Evolutionary conservation across 23 tunicate genomes (phyloP).

Genomic region (Halocynthia roretzi): DNA sequence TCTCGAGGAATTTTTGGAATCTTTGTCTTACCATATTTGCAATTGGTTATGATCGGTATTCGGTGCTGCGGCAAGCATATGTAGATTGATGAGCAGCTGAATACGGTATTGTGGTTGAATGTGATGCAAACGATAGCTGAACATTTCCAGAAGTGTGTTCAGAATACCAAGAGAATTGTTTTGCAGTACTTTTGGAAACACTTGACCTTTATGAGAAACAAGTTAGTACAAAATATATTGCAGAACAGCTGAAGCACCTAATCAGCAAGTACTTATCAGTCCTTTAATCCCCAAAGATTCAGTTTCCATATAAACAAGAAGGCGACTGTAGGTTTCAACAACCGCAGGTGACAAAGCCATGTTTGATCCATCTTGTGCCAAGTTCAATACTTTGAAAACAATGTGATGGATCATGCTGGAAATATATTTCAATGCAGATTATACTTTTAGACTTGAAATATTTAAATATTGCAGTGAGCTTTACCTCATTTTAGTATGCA

Average conservation of each 20-base stretch:
- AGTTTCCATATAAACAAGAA: slow-evolving; percentile 73
- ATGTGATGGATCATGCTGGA: slow-evolving; percentile 73
- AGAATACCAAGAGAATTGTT: slow-evolving; percentile 46
- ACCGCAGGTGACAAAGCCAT: slow-evolving; percentile 76
- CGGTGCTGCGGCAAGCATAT: slow-evolving; percentile 33
- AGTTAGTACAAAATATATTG: background rate
- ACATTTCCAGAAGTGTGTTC: slow-evolving; percentile 62
- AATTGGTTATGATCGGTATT: slow-evolving; percentile 46
- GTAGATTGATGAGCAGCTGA: slow-evolving; percentile 56
- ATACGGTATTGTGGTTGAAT: slow-evolving; percentile 61
- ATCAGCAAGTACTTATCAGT: slow-evolving; percentile 30
- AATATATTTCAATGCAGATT: background rate
- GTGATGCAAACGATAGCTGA: slow-evolving; percentile 73
- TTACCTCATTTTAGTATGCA: slow-evolving; percentile 78
- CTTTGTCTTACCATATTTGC: slow-evolving; percentile 29
- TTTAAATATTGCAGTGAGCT: background rate
- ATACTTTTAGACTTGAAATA: background rate
- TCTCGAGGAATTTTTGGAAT: background rate
- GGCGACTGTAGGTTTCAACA: slow-evolving; percentile 86
- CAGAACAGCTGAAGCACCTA: background rate
- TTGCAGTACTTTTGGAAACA: slow-evolving; percentile 58
- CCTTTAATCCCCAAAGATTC: slow-evolving; percentile 74
- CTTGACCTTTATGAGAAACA: slow-evolving; percentile 31
- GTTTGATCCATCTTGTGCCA: slow-evolving; percentile 39
- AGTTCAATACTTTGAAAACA: slow-evolving; percentile 32